These are phyloP conservation scores for Scelioninae gen. 1 DNA, from an alignment of 2,888 invertebrate species.

Conservation along the genomic window DNA sequence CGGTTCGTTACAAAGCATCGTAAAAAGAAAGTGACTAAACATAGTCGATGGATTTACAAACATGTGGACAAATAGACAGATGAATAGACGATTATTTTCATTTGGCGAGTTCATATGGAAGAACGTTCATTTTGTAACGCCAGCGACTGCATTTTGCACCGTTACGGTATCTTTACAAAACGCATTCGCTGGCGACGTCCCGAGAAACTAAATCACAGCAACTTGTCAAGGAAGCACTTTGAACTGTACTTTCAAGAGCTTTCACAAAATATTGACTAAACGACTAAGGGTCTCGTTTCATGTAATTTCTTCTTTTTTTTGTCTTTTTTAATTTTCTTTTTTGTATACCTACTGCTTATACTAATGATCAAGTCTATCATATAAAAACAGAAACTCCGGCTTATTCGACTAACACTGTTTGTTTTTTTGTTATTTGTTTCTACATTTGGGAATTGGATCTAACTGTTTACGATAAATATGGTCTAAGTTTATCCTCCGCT, in stretches of 20 bases:
- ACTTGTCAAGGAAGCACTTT: conserved; percentile 69
- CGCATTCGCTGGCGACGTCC: conserved; percentile 14
- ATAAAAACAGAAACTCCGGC: conserved; percentile 47
- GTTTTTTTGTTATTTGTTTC: conserved; percentile 8
- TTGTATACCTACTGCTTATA: conserved; percentile 1
- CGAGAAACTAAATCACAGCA: conserved; percentile 68
- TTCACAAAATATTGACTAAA: conserved; percentile 61
- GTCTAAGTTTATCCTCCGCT: conserved; percentile 48
- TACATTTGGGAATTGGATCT: conserved; percentile 43
- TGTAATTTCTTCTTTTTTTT: conserved; percentile 4
- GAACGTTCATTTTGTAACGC: conserved; percentile 42
- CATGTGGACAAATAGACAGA: conserved; percentile 35
- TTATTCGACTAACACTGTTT: conserved; percentile 37
- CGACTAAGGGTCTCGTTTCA: conserved; percentile 41
- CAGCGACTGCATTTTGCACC: conserved; percentile 12
- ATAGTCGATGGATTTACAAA: conserved; percentile 35
- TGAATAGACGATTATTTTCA: conserved; percentile 44
- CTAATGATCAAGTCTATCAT: conserved; percentile 37
- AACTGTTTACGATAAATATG: conserved; percentile 66
- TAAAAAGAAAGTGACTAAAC: conserved; percentile 23
- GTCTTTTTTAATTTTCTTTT: conserved; percentile 1
- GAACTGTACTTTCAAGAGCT: conserved; percentile 66
- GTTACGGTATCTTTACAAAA: neutral
- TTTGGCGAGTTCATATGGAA: conserved; percentile 67
- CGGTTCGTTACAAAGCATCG: conserved; percentile 10